These are phyloP conservation scores for Cynocephalus volans DNA, from an alignment of 2,113 vertebrate species.

Conservation along the genomic window DNA sequence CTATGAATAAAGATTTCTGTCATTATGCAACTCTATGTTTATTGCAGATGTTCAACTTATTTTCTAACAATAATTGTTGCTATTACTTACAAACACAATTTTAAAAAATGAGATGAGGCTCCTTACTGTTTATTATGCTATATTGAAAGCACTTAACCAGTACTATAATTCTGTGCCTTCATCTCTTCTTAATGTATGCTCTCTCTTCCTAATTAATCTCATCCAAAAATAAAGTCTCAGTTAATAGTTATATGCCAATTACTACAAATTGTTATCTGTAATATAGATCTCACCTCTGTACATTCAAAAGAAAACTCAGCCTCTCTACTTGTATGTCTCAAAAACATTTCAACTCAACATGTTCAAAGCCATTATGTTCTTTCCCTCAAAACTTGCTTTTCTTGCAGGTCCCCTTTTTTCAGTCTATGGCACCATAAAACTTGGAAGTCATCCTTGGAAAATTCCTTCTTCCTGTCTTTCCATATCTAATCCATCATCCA, in stretches of 20 bases:
- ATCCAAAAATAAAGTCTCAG: neutral
- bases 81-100: neutral
- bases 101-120: neutral
- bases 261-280: neutral
- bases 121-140: neutral
- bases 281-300: neutral
- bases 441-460: neutral
- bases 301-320: neutral
- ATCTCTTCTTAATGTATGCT: neutral
- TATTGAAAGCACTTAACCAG: neutral
- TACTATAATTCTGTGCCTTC: neutral
- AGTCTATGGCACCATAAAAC: neutral
- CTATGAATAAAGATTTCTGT: neutral
- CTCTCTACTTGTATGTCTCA: neutral
- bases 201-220: neutral
- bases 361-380: neutral
- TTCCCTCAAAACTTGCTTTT: neutral
- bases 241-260: neutral
- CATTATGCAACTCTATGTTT: neutral
- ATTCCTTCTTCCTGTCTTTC: neutral
- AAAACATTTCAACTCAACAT: neutral
- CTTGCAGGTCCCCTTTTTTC: neutral
- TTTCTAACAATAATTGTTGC: slow-evolving; percentile 53
- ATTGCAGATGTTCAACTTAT: neutral
- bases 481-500: neutral